Evolutionary conservation across 2,888 invertebrate genomes (phyloP).

Genomic region (Aphidoletes aphidimyza): DNA sequence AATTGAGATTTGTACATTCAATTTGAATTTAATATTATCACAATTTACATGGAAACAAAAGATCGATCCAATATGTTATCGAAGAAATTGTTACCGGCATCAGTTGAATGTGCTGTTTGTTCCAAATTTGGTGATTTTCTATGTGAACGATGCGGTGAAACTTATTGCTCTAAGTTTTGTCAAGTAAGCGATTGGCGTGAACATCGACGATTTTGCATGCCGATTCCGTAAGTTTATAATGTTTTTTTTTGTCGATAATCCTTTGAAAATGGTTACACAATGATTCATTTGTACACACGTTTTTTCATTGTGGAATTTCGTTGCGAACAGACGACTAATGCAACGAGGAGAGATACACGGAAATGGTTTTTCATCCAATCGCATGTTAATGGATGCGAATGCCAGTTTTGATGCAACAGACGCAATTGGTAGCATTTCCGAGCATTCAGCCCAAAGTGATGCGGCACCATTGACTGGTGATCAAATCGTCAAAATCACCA

Average conservation of each 20-base stretch:
- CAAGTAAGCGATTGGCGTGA: slow-evolving; percentile 22
- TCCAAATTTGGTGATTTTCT: neutral
- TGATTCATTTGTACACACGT: neutral
- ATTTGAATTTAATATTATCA: too few species aligned
- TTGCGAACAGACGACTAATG: neutral
- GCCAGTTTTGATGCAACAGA: neutral
- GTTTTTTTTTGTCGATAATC: too few species aligned
- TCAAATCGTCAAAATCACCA: neutral
- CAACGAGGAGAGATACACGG: neutral
- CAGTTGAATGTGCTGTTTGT: neutral
- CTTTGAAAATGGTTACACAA: too few species aligned
- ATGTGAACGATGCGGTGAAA: slow-evolving; percentile 41
- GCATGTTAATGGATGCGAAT: neutral
- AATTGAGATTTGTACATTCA: too few species aligned
- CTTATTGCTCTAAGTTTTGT: neutral
- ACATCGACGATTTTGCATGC: neutral
- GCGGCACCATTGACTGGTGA: neutral
- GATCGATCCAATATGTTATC: neutral
- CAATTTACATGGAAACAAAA: neutral
- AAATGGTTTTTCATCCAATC: neutral
- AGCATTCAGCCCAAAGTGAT: neutral
- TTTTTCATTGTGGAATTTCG: neutral
- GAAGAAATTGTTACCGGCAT: neutral
- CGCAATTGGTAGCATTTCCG: neutral
- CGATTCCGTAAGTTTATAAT: neutral